Evolutionary conservation across 1,140 invertebrate genomes (phyloP).

Genomic region (Musca domestica): DNA sequence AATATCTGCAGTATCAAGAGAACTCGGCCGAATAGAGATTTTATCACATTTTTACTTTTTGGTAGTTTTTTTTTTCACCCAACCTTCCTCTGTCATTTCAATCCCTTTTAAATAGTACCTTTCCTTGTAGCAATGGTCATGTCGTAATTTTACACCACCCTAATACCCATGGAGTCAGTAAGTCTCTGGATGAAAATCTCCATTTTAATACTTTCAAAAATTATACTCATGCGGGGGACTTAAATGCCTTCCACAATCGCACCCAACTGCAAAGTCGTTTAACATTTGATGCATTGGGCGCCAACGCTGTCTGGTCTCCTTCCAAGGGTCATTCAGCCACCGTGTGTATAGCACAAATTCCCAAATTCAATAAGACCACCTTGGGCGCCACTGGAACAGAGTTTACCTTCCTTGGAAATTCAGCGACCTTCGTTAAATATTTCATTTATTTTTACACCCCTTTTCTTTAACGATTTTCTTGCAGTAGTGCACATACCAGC

Average conservation of each 20-base stretch:
- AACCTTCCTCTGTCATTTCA: too few species aligned
- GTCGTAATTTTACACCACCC: slow-evolving; percentile 34
- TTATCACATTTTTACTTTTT: too few species aligned
- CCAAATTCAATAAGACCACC: slow-evolving; percentile 35
- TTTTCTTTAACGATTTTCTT: too few species aligned
- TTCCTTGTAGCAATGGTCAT: slow-evolving; percentile 33
- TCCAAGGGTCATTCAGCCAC: slow-evolving; percentile 32
- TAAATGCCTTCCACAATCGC: slow-evolving; percentile 34
- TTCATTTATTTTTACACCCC: too few species aligned
- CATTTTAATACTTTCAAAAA: slow-evolving; percentile 34
- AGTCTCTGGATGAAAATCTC: slow-evolving; percentile 27
- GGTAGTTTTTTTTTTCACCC: too few species aligned
- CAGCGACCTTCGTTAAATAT: too few species aligned
- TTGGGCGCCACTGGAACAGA: slow-evolving; percentile 32
- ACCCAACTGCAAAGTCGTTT: slow-evolving; percentile 22
- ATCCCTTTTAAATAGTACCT: too few species aligned
- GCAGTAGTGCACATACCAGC: too few species aligned
- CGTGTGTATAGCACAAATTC: slow-evolving; percentile 33
- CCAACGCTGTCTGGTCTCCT: slow-evolving; percentile 30
- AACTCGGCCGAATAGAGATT: too few species aligned
- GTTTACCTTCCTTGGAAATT: too few species aligned
- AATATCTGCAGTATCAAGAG: too few species aligned
- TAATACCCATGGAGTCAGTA: slow-evolving; percentile 32
- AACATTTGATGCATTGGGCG: slow-evolving; percentile 34
- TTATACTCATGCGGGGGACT: slow-evolving; percentile 23